Percentiles rank a stretch among this genome's conserved stretches.
Conservation (phyloP, 2,888 invertebrate genomes). For the Lithophane socia region DNA sequence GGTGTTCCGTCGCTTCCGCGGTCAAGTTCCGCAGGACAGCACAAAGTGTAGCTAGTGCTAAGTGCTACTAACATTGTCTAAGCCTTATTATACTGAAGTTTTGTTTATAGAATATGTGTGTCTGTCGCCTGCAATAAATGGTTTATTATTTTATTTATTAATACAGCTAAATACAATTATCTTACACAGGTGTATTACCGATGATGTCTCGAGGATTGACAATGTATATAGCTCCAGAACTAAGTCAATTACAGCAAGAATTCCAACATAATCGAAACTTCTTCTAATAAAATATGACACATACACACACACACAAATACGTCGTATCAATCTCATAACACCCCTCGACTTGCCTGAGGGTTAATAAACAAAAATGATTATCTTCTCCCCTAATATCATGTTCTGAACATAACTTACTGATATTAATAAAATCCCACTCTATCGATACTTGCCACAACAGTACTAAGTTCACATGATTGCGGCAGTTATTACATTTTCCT, state of each 20-base stretch:
- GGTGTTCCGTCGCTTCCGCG: no score
- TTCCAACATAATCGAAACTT: conserved; percentile 40
- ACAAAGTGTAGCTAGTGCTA: no score
- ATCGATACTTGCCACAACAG: conserved; percentile 51
- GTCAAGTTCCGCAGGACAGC: no score
- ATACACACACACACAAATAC: conserved; percentile 22
- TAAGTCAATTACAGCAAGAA: conserved; percentile 32
- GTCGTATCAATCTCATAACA: conserved; percentile 50
- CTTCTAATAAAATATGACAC: conserved; percentile 43
- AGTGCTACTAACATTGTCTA: no score
- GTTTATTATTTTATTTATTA: no score
- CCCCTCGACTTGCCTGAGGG: conserved; percentile 25
- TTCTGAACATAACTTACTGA: conserved; percentile 52
- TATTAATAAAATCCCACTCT: conserved; percentile 61
- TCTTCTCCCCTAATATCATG: conserved; percentile 50
- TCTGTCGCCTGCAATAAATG: no score
- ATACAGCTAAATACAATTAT: background rate
- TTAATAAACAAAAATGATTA: conserved; percentile 57
- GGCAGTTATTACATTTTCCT: conserved; percentile 56
- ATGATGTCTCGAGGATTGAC: conserved; percentile 36
- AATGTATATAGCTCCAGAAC: conserved; percentile 29
- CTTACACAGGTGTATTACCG: background rate
- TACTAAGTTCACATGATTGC: conserved; percentile 49
- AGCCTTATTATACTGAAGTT: no score
- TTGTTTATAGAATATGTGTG: no score